Percentiles rank a stretch among this genome's conserved stretches.
These are phyloP conservation scores for Sebastolobus alascanus DNA, from an alignment of 2,797 vertebrate species.

Conservation along the genomic window DNA sequence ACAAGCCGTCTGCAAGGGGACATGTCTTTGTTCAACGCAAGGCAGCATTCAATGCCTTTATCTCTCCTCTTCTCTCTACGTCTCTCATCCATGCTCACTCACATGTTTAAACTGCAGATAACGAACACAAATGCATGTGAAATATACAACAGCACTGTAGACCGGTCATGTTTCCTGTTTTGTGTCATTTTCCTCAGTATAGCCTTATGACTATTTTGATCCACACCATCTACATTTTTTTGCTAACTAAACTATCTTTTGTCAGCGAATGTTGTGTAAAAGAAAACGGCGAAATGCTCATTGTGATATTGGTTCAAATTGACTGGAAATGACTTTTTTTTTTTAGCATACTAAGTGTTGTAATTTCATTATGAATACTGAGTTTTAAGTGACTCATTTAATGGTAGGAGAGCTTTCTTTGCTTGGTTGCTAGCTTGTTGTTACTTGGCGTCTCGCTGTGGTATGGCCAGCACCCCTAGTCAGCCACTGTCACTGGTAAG, in stretches of 20 bases:
- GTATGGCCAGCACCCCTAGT: constrained; percentile 37
- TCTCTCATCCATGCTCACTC: constrained; percentile 9
- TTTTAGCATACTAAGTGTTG: background rate
- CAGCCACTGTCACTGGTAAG: constrained; percentile 55
- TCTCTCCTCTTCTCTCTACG: constrained; percentile 8
- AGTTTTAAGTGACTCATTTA: background rate
- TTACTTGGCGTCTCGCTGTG: constrained; percentile 22
- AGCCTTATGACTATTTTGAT: background rate
- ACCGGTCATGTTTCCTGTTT: background rate
- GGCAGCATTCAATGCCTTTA: constrained; percentile 39
- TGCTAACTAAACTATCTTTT: background rate
- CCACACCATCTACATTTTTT: background rate
- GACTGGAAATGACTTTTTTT: background rate
- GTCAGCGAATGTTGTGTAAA: background rate
- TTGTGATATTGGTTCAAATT: background rate
- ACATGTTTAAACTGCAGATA: constrained; percentile 23
- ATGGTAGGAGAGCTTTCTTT: constrained; percentile 8
- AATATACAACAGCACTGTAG: background rate
- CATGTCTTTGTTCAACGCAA: constrained; percentile 58
- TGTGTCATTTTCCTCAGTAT: background rate
- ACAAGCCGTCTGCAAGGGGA: constrained; percentile 68
- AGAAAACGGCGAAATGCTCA: background rate
- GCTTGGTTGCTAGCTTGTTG: constrained; percentile 1
- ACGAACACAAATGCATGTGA: background rate
- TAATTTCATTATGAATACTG: background rate